phyloP scores from a whole-genome alignment of 2,797 vertebrate species.

The Allobates femoralis region DNA sequence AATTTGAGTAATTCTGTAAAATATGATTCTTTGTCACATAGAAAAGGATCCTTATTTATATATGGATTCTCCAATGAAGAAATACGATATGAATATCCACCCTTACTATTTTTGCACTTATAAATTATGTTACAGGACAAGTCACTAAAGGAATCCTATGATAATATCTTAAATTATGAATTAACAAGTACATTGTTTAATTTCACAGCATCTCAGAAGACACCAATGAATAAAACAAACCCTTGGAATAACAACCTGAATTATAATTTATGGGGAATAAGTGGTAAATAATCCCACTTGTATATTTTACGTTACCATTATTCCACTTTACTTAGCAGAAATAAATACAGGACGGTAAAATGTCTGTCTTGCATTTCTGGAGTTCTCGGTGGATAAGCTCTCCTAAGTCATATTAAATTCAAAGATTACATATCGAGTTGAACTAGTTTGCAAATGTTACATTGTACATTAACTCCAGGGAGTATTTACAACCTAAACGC shows the following conservation, averaged over 20 bases:
- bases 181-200: conserved; percentile 69
- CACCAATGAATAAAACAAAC: conserved; percentile 13
- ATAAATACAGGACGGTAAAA: conserved; percentile 48
- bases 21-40: too few species aligned
- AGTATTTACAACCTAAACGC: conserved; percentile 70
- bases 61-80: not conserved
- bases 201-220: conserved; percentile 62
- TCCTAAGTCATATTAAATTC: conserved; percentile 68
- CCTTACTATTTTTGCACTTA: not conserved
- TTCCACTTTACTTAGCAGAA: conserved; percentile 55
- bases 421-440: conserved; percentile 68
- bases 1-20: too few species aligned
- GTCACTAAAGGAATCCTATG: conserved; percentile 64
- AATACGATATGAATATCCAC: not conserved
- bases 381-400: conserved; percentile 66
- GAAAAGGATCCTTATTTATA: not conserved
- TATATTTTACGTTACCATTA: conserved; percentile 49
- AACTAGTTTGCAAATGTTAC: conserved; percentile 67
- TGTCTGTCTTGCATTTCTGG: conserved; percentile 57
- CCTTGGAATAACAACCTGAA: conserved; percentile 9
- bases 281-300: conserved; percentile 19
- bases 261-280: not conserved
- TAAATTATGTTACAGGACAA: not conserved
- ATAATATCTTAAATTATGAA: conserved; percentile 67
- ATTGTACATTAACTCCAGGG: conserved; percentile 68